A percentile compares a stretch with the other conserved stretches of the same genome.
These are phyloP conservation scores for Montipora sp. DNA, from an alignment of 64 coral and sea anemone genomes.

Conservation along the genomic window DNA sequence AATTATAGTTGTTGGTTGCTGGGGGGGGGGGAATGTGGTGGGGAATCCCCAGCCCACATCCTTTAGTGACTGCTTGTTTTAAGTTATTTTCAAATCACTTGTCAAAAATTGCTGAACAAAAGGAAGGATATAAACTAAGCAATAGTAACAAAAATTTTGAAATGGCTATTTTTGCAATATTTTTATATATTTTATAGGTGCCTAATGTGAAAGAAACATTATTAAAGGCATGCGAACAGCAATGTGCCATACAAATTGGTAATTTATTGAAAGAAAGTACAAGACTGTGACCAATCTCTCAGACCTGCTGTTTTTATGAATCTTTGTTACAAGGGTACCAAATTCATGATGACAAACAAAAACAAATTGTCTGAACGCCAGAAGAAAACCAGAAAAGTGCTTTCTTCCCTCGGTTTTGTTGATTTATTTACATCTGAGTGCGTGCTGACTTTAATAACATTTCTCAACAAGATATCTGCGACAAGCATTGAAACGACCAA, in stretches of 20 bases:
- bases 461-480: not conserved
- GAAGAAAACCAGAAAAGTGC: not conserved
- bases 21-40: not conserved
- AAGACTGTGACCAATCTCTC: too few species aligned
- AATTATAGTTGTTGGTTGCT: not conserved
- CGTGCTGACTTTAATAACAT: not conserved
- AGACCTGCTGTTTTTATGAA: too few species aligned
- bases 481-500: not conserved
- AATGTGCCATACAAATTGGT: too few species aligned
- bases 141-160: too few species aligned
- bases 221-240: too few species aligned
- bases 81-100: too few species aligned
- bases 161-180: too few species aligned
- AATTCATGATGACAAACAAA: slow-evolving; percentile 29
- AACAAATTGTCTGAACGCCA: not conserved
- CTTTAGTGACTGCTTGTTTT: not conserved
- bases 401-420: not conserved
- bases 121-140: not conserved
- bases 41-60: not conserved
- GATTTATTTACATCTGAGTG: not conserved
- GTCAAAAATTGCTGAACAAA: not conserved
- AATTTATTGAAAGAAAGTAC: too few species aligned
- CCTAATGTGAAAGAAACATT: too few species aligned
- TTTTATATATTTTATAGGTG: too few species aligned
- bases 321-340: not conserved